phyloP scores from a whole-genome alignment of 2,797 vertebrate genomes.

The Tragelaphus oryx region DNA sequence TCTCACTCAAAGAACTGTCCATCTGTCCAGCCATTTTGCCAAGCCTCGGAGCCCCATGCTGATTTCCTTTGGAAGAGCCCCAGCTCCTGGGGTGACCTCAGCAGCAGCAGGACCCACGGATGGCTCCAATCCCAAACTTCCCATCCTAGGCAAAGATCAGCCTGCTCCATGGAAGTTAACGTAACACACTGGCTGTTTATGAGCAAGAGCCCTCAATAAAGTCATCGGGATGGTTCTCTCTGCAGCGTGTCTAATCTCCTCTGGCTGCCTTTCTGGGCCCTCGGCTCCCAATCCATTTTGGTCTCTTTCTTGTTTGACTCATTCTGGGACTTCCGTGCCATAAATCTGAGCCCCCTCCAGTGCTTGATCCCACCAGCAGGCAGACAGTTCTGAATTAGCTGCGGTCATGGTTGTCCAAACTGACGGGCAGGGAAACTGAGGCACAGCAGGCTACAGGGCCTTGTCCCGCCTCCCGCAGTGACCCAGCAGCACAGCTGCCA shows the following conservation, averaged over 20 bases:
- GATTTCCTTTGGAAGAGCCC: constrained; percentile 71
- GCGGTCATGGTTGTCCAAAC: constrained; percentile 74
- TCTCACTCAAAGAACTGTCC: constrained; percentile 58
- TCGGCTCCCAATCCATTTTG: constrained; percentile 77
- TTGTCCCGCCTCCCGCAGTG: constrained; percentile 43
- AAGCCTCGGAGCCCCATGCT: constrained; percentile 56
- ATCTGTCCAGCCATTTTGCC: constrained; percentile 69
- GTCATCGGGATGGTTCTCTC: constrained; percentile 74
- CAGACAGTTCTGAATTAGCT: constrained; percentile 71
- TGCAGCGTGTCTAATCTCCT: constrained; percentile 80
- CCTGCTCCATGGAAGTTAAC: constrained; percentile 72
- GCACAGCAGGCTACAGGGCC: constrained; percentile 70
- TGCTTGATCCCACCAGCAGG: constrained; percentile 64
- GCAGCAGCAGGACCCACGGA: constrained; percentile 53
- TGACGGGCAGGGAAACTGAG: constrained; percentile 77
- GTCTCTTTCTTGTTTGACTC: constrained; percentile 76
- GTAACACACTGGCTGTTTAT: constrained; percentile 73
- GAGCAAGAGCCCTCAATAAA: constrained; percentile 75
- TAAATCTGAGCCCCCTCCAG: constrained; percentile 74
- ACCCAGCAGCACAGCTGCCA: constrained; percentile 51
- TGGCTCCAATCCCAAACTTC: constrained; percentile 68
- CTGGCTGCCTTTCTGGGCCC: constrained; percentile 78
- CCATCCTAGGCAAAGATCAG: constrained; percentile 73
- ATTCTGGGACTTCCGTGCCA: constrained; percentile 76
- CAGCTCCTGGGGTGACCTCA: constrained; percentile 61